These are phyloP conservation scores for Vanacampus margaritifer DNA, from an alignment of 2,113 vertebrate species.

Conservation along the genomic window DNA sequence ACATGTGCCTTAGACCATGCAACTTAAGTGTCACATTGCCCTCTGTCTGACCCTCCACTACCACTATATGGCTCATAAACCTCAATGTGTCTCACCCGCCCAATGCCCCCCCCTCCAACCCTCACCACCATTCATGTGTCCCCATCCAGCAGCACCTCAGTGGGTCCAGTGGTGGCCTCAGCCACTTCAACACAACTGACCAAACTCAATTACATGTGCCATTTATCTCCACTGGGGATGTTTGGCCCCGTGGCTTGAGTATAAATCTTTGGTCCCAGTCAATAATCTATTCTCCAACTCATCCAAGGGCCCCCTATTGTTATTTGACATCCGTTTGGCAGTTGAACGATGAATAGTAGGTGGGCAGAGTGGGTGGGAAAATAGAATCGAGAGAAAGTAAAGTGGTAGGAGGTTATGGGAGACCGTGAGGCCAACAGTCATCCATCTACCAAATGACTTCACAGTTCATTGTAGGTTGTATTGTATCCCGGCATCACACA, in stretches of 20 bases:
- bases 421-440: conserved; percentile 54
- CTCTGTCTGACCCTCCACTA: conserved; percentile 59
- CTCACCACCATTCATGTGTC: conserved; percentile 21
- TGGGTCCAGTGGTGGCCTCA: conserved; percentile 41
- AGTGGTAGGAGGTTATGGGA: conserved; percentile 54
- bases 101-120: conserved; percentile 10
- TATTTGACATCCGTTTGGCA: conserved; percentile 64
- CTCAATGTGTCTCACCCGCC: conserved; percentile 24
- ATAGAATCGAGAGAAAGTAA: conserved; percentile 49
- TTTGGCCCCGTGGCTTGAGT: conserved; percentile 63
- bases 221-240: conserved; percentile 65
- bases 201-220: conserved; percentile 73
- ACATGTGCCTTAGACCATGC: conserved; percentile 51
- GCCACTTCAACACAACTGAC: conserved; percentile 66
- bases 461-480: conserved; percentile 66
- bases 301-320: conserved; percentile 66
- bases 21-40: conserved; percentile 56
- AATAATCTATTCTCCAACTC: conserved; percentile 73
- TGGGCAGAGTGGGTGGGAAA: conserved; percentile 10
- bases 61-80: conserved; percentile 65
- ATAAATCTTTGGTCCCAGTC: conserved; percentile 74
- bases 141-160: conserved; percentile 42
- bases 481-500: conserved; percentile 45
- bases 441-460: conserved; percentile 65
- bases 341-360: conserved; percentile 49